Base-by-base conservation (phyloP, 2,797 vertebrate genomes). In the Sebastes kiyomatsui region DNA sequence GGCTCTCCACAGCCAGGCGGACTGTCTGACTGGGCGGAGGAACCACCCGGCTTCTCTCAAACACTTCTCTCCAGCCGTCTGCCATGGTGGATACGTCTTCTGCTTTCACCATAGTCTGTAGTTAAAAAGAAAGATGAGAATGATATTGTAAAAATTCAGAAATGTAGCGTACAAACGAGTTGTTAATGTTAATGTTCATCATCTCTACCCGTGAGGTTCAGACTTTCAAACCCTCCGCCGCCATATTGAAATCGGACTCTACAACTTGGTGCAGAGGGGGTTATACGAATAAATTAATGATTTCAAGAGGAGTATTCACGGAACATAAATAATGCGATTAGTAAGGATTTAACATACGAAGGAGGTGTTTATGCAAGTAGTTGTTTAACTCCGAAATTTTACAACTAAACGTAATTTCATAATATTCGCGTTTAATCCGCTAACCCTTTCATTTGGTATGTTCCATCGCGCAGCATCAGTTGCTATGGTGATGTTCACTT, bases 11-110 rank as follows among this genome's bases (percentile, higher is more conserved):
- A 2, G 92, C 91, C 67, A 91, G 86, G 13, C 95, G 94, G 1
- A 88, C 80, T 1, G 96, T 94, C 83, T 96, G 96, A 0, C 91
- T 72, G 77, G 95, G 96, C 0, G 97, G 96, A 0, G 97, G 97
- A 5, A 97, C 79, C 2, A 90, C 18, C 3, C 90, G 89, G 56
- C 81, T 91, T 33, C 86, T 92, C 20, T 87, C 42, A 59, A 97
- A 97, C 77, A 90, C 28, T 38, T 62, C 74, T 30, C 84, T 93
- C 97, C 97, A 97, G 82, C 93, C 89, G 0, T 77, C 87, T 56
- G 73, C 77, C 95, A 95, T 95, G 13, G 49, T 65, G 66, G 28
- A 7, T 0, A 42, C 2, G 4, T 79, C 82, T 33, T 82, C 89
- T 20, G 73, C 67, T 62, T 79, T 86, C 0, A 91, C 84, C 89